A percentile compares a stretch with the other conserved stretches of the same genome.
Conservation (phyloP, 2,113 vertebrate genomes). For the Microtus richardsoni region DNA sequence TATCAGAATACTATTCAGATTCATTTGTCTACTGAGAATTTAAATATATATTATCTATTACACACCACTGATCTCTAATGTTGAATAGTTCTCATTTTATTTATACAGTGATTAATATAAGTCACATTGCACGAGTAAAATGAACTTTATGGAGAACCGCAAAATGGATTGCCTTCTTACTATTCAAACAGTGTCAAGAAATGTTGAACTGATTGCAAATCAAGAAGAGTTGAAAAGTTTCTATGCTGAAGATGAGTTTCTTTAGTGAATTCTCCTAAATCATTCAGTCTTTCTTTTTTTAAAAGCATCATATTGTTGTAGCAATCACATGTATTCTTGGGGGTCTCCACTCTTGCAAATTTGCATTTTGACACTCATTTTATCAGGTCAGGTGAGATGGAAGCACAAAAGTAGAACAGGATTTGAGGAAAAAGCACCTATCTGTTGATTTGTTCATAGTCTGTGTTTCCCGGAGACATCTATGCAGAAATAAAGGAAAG, state of each 20-base stretch:
- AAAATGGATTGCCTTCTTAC: conserved; percentile 60
- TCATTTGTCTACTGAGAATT: not conserved
- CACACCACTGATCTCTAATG: not conserved
- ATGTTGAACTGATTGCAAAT: conserved; percentile 61
- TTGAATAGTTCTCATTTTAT: conserved; percentile 55
- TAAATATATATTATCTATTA: conserved; percentile 30
- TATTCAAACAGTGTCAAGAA: conserved; percentile 36
- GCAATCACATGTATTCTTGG: conserved; percentile 51
- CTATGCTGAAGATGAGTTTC: conserved; percentile 42
- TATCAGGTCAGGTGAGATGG: conserved; percentile 46
- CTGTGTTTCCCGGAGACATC: conserved; percentile 17
- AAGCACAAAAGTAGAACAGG: conserved; percentile 2
- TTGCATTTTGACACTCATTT: conserved; percentile 51
- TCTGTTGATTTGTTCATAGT: conserved; percentile 47
- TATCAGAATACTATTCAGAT: not conserved
- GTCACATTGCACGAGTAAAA: not conserved
- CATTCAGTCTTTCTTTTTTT: conserved; percentile 3
- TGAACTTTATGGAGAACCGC: conserved; percentile 15
- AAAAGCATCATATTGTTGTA: not conserved
- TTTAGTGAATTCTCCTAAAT: conserved; percentile 58
- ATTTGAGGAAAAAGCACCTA: conserved; percentile 1
- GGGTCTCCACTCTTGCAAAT: not conserved
- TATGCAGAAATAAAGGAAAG: conserved; percentile 53
- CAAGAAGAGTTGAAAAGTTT: conserved; percentile 47
- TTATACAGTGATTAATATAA: conserved; percentile 30